These are phyloP conservation scores for Epicauta chinensis DNA, from an alignment of 1,140 invertebrate genomes.

Conservation along the genomic window DNA sequence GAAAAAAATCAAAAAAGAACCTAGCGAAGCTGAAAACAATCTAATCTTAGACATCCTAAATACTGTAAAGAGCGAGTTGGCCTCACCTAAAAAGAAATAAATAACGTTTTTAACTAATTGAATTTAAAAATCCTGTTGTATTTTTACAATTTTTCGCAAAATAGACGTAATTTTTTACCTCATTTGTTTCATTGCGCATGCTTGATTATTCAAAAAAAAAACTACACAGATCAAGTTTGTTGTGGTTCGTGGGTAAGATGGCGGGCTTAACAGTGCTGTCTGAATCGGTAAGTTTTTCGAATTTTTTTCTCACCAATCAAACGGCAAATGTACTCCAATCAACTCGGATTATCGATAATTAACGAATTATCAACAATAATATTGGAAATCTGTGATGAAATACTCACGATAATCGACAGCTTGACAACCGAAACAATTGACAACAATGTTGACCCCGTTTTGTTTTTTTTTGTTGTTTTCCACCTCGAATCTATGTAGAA, in stretches of 20 bases:
- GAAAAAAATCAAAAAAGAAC: too few species aligned
- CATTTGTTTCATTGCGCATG: conserved; percentile 2
- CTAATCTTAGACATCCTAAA: conserved; percentile 3
- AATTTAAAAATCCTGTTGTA: not conserved
- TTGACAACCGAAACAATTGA: not conserved
- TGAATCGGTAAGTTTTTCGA: conserved; percentile 30
- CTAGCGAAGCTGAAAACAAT: not conserved
- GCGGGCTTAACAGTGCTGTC: conserved; percentile 27
- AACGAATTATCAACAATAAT: too few species aligned
- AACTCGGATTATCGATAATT: too few species aligned
- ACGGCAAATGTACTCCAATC: too few species aligned
- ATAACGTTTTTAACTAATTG: not conserved
- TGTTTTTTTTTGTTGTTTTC: not conserved
- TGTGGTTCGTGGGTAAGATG: conserved; percentile 32
- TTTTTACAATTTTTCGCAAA: not conserved
- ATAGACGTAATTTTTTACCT: not conserved
- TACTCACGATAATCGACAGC: not conserved
- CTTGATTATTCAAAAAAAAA: not conserved
- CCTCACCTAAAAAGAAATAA: conserved; percentile 5
- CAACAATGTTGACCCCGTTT: not conserved
- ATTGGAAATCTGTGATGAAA: too few species aligned
- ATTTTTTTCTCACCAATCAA: not conserved
- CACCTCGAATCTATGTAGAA: not conserved
- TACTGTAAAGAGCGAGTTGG: conserved; percentile 4
- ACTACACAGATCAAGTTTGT: not conserved